Evolutionary conservation across 2,888 invertebrate species (phyloP).

Genomic region (Lypha dubia): DNA sequence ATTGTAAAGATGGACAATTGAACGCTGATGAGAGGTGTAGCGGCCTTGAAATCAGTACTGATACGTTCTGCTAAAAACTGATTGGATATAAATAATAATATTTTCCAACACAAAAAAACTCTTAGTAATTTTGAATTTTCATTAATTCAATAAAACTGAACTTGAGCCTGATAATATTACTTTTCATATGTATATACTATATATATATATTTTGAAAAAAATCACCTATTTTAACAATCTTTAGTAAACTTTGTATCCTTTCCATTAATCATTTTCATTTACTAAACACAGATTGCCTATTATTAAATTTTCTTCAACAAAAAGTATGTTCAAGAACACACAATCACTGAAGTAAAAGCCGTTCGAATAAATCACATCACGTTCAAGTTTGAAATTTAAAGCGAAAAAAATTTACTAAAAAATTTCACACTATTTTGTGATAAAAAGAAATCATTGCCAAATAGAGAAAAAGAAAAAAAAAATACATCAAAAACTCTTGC

Average conservation of each 20-base stretch:
- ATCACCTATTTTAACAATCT: not conserved
- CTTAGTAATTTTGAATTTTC: too few species aligned
- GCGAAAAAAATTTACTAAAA: constrained; percentile 27
- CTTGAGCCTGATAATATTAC: too few species aligned
- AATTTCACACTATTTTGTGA: constrained; percentile 69
- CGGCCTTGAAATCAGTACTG: too few species aligned
- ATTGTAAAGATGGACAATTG: too few species aligned
- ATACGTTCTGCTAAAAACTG: too few species aligned
- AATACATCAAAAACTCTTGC: constrained; percentile 1
- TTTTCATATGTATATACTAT: too few species aligned
- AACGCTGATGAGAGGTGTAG: too few species aligned
- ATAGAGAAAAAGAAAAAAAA: constrained; percentile 10
- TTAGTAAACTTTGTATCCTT: not conserved
- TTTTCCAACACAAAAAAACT: too few species aligned
- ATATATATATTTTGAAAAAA: too few species aligned
- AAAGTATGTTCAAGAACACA: not conserved
- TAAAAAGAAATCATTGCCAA: constrained; percentile 35
- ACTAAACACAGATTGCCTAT: constrained; percentile 13
- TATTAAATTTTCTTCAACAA: constrained; percentile 3
- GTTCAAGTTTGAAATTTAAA: constrained; percentile 62
- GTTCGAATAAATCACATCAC: constrained; percentile 71
- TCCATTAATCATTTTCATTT: constrained; percentile 20
- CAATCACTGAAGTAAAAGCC: constrained; percentile 12
- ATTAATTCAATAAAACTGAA: too few species aligned
- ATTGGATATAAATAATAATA: too few species aligned